Percentiles rank a stretch among this genome's conserved stretches.
Evolutionary conservation across 2,797 vertebrate species (phyloP).

Genomic region (Oceanodroma leucorhoa): DNA sequence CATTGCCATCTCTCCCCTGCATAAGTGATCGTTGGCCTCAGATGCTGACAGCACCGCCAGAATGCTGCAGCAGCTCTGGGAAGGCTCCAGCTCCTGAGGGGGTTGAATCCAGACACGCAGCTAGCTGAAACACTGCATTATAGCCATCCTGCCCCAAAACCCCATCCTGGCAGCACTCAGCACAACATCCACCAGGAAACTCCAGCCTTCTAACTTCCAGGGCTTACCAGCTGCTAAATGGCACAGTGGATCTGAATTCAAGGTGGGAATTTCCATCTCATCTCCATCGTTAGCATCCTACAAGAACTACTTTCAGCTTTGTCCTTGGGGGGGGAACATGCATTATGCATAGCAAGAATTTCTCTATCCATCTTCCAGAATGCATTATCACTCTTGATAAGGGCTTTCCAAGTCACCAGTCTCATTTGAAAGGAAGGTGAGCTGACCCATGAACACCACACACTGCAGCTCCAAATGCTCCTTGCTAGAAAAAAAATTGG

Average conservation of each 20-base stretch:
- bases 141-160: neutral
- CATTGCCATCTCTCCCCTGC: neutral
- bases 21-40: fast-evolving
- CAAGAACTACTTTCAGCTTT: neutral
- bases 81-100: neutral
- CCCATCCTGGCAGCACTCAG: neutral
- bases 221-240: neutral
- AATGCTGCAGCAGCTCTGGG: neutral
- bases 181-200: neutral
- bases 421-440: neutral
- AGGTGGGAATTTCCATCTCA: neutral
- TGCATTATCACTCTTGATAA: neutral
- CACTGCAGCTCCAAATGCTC: neutral
- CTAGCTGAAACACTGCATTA: neutral
- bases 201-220: neutral
- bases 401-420: neutral
- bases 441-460: neutral
- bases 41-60: neutral
- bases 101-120: neutral
- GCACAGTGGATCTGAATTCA: neutral
- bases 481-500: neutral
- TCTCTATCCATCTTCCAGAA: constrained; percentile 25
- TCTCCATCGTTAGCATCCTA: neutral
- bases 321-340: neutral
- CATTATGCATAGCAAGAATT: constrained; percentile 27